Evolutionary conservation across 2,797 vertebrate genomes (phyloP).

Genomic region (Scarus forsteni): DNA sequence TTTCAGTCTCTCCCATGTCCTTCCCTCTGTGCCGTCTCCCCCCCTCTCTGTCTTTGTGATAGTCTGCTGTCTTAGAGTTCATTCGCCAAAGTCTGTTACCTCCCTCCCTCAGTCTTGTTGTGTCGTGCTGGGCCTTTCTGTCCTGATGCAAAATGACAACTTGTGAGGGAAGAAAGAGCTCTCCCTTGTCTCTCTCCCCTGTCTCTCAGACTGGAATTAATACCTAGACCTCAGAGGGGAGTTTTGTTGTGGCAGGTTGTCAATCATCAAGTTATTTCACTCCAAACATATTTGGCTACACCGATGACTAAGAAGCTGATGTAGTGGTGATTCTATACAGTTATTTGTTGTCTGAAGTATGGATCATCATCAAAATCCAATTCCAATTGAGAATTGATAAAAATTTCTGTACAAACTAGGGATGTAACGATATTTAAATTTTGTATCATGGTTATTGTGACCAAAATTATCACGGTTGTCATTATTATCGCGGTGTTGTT

Average conservation of each 20-base stretch:
- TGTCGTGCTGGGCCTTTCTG: conserved; percentile 18
- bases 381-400: too few relatives aligned
- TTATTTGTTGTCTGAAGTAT: conserved; percentile 35
- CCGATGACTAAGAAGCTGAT: conserved; percentile 54
- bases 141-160: conserved; percentile 62
- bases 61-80: conserved; percentile 33
- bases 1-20: conserved; percentile 58
- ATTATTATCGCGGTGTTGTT: too few relatives aligned
- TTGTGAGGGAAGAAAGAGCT: conserved; percentile 27
- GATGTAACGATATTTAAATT: too few relatives aligned
- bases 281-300: conserved; percentile 50
- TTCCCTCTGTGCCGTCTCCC: conserved; percentile 35
- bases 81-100: conserved; percentile 33
- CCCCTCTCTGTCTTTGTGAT: conserved; percentile 9
- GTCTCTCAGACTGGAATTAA: conserved; percentile 67
- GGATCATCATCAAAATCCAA: too few relatives aligned
- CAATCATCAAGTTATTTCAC: conserved; percentile 67
- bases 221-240: conserved; percentile 59
- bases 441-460: too few relatives aligned
- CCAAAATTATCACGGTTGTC: too few relatives aligned
- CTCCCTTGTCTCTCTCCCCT: conserved; percentile 18
- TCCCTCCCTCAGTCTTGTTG: conserved; percentile 36
- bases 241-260: conserved; percentile 76
- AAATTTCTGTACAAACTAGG: too few relatives aligned
- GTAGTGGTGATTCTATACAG: conserved; percentile 44